phyloP scores from a whole-genome alignment of 2,113 vertebrate genomes.

The Periophthalmodon schlosseri region DNA sequence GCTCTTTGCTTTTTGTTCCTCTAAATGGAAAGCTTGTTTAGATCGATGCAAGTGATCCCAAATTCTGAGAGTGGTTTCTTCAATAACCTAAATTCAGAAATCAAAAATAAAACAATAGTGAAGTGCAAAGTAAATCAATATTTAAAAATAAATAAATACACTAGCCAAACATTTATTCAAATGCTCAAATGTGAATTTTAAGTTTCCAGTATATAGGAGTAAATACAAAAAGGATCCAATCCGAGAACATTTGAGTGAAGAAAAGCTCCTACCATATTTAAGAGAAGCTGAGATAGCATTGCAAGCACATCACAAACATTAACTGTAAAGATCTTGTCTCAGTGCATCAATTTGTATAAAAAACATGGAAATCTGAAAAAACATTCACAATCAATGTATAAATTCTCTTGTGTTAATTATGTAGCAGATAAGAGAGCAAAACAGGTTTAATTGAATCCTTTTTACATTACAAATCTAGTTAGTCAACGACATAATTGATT shows the following conservation, averaged over 20 bases:
- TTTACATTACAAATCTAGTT: conserved; percentile 4
- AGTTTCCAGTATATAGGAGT: background rate
- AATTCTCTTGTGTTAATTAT: background rate
- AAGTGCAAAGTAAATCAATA: background rate
- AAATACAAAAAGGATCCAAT: background rate
- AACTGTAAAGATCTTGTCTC: background rate
- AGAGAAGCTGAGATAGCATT: background rate
- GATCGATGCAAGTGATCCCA: conserved; percentile 7
- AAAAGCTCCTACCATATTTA: background rate
- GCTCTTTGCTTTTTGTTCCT: conserved; percentile 20
- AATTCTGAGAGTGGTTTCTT: background rate
- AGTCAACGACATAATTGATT: background rate
- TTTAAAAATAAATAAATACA: background rate
- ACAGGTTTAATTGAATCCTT: background rate
- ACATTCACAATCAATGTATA: background rate
- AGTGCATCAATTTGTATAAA: background rate
- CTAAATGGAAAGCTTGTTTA: conserved; percentile 32
- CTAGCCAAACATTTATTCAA: background rate
- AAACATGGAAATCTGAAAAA: background rate
- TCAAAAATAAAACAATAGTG: background rate
- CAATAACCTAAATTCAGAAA: background rate
- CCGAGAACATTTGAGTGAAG: background rate
- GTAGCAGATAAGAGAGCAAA: background rate
- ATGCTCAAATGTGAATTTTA: background rate
- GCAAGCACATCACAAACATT: background rate